Conservation (phyloP, 2,113 vertebrate genomes). For the Festucalex cinctus region DNA sequence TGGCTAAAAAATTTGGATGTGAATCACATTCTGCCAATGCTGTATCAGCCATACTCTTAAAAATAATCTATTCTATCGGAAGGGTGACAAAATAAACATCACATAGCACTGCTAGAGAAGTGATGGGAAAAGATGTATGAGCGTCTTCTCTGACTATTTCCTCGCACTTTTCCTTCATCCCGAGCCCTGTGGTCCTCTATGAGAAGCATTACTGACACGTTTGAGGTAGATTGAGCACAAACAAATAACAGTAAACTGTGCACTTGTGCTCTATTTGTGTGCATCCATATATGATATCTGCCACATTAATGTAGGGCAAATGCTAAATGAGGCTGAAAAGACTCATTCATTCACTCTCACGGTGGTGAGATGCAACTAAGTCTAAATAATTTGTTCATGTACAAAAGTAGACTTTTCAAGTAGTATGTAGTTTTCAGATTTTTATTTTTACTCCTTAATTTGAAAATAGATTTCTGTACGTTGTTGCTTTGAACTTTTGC, state of each 20-base stretch:
- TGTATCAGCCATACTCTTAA: neutral
- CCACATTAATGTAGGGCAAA: neutral
- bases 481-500: too few species aligned
- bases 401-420: too few species aligned
- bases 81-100: neutral
- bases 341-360: too few species aligned
- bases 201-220: constrained; percentile 58
- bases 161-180: constrained; percentile 37
- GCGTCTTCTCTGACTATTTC: constrained; percentile 43
- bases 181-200: constrained; percentile 36
- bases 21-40: too few species aligned
- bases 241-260: constrained; percentile 8
- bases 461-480: too few species aligned
- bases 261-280: constrained; percentile 4
- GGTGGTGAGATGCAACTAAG: too few species aligned
- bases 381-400: too few species aligned
- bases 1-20: too few species aligned
- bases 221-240: constrained; percentile 24
- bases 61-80: neutral
- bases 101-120: constrained; percentile 3
- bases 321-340: too few species aligned
- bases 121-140: constrained; percentile 45
- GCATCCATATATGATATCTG: neutral
- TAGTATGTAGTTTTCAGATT: too few species aligned
- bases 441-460: too few species aligned